These are phyloP conservation scores for Caenorhabditis latens DNA, from an alignment of 1,140 invertebrate species.

Conservation along the genomic window DNA sequence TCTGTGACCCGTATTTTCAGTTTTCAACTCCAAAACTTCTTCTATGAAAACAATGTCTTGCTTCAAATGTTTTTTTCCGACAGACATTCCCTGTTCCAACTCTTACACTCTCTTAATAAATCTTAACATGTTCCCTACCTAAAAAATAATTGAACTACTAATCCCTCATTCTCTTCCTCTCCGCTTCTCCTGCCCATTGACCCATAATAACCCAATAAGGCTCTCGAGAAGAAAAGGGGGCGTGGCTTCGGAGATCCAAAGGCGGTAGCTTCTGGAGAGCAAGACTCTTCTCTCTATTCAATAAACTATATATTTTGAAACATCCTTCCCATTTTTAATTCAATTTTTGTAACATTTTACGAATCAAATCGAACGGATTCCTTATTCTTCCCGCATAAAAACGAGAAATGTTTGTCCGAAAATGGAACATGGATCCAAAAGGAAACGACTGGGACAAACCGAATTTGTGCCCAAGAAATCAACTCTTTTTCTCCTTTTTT, in stretches of 20 bases:
- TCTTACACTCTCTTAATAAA: too few species aligned
- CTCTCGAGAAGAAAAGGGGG: background rate
- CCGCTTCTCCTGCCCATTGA: background rate
- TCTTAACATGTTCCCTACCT: too few species aligned
- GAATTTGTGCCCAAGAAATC: background rate
- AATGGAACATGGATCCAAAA: slow-evolving; percentile 6
- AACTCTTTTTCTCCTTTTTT: background rate
- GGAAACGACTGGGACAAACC: background rate
- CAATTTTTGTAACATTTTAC: background rate
- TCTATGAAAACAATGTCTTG: too few species aligned
- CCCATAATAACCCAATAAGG: slow-evolving; percentile 21
- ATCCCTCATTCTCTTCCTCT: background rate
- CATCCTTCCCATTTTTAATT: too few species aligned
- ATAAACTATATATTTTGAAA: too few species aligned
- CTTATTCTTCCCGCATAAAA: background rate
- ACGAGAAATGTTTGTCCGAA: background rate
- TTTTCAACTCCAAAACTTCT: too few species aligned
- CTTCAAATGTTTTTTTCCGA: too few species aligned
- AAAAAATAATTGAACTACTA: too few species aligned
- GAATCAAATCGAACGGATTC: background rate
- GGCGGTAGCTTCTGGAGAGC: background rate
- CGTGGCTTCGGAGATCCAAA: background rate
- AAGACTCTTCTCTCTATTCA: background rate
- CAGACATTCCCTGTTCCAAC: too few species aligned
- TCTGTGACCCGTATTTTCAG: too few species aligned